phyloP scores from a whole-genome alignment of 2,797 vertebrate genomes.

The Clarias platycephalus region DNA sequence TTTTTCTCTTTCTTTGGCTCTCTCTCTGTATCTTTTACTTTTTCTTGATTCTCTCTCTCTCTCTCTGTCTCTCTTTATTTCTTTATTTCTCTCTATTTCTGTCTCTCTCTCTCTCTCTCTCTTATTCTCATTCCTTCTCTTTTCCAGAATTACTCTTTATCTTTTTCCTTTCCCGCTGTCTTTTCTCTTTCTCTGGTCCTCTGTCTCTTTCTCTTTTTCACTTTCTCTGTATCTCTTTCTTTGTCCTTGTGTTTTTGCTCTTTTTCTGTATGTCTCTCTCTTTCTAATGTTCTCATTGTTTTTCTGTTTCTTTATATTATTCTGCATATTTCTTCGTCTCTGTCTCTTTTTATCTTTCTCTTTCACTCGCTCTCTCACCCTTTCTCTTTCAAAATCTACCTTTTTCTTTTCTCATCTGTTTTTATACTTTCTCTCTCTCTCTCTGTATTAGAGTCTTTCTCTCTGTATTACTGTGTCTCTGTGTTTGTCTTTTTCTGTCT shows the following conservation, averaged over 20 bases:
- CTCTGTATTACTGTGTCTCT: neutral
- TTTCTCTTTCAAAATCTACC: neutral
- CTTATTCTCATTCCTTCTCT: neutral
- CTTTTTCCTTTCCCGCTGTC: neutral
- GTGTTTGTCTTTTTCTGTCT: neutral
- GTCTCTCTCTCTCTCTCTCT: neutral
- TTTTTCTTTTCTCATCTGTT: neutral
- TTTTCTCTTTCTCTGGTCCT: neutral
- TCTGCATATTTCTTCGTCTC: too few species aligned
- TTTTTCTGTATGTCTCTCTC: neutral
- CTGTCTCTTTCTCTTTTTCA: neutral
- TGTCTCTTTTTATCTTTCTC: neutral
- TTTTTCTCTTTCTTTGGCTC: neutral
- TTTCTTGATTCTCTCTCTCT: neutral
- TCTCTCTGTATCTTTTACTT: neutral
- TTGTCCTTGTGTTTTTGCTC: neutral
- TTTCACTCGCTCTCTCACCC: neutral
- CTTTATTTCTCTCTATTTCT: neutral
- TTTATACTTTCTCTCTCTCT: neutral
- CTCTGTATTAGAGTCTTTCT: neutral
- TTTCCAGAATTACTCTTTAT: neutral
- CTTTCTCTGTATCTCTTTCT: neutral
- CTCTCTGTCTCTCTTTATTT: neutral
- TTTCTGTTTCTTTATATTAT: neutral
- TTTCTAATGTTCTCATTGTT: neutral